Evolutionary conservation across 2,888 invertebrate species (phyloP), one percentile per base, ranked within the genome.

Genomic region (Neoaliturus tenellus): DNA sequence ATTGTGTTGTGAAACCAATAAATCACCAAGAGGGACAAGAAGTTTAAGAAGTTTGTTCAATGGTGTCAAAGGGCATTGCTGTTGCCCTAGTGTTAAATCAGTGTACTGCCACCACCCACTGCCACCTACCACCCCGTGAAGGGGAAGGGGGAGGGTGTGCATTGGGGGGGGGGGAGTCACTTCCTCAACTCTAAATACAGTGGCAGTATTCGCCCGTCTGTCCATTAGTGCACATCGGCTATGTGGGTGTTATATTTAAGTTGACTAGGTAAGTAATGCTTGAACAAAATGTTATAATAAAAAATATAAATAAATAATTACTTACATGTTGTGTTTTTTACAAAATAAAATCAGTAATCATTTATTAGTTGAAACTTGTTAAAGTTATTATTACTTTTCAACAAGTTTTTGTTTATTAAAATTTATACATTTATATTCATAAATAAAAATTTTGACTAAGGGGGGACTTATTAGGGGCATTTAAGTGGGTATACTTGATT

Each of bases 41-140:
- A 62, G 62, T 62, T 62, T 62, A 62, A 62, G 28, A 62, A 62
- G 62, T 62, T 62, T 62, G 62, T 62, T 62, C 62, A 62, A 62
- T 62, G 62, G 17, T 62, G 62, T 31, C 62, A 62, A 62, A 62
- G 62, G 31, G 4, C 31, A 17, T 62, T 62, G 62, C 14, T 62
- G 28, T 62, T 28, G 25, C 62, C 28, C 62, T 62, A 14, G 62
- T 62, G 62, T 28, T 62, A 4, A 31, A 17, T 28, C 62, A n/a
- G 14, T 6, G n/a, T 28, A 62, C 62, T 62, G 25, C 10, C 2
- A 28, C 62, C 31, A 62, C 62, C 62, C 62, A n/a, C 62, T 55
- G 6, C 51, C 51, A 51, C 62, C 62, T 31, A 28, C 62, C 14
- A 12, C 14, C 14, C 6, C 10, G 35, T n/a, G 35, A 4, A 6